phyloP scores from a whole-genome alignment of 1,140 invertebrate genomes.

The Brachionus sp. region DNA sequence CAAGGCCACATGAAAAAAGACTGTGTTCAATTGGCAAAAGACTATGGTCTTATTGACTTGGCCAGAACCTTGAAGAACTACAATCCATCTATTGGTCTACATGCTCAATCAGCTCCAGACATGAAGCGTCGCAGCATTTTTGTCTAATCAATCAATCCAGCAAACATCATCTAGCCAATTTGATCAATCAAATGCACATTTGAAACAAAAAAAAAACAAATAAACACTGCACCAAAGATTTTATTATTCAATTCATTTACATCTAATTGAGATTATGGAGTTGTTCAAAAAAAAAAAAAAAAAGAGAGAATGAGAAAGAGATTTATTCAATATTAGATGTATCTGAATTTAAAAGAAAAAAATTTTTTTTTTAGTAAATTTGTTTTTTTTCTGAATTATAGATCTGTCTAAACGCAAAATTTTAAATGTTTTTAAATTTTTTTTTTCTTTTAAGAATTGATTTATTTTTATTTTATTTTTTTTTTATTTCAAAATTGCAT shows the following conservation, averaged over 20 bases:
- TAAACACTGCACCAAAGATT: background rate
- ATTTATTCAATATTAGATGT: background rate
- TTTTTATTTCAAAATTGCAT: background rate
- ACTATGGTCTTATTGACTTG: background rate
- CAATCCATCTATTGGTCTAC: constrained; percentile 1
- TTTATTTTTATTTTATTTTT: too few relatives aligned
- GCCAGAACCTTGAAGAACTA: constrained; percentile 30
- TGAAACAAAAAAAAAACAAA: background rate
- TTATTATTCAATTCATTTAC: background rate
- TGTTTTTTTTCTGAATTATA: background rate
- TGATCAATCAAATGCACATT: background rate
- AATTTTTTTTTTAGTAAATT: background rate
- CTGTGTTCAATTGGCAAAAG: constrained; percentile 27
- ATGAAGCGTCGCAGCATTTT: constrained; percentile 30
- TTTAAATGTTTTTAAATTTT: background rate
- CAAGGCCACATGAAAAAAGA: constrained; percentile 13
- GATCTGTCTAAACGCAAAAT: background rate
- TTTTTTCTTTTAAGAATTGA: background rate
- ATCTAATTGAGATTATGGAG: background rate
- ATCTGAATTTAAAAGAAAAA: background rate
- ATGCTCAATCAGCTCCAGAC: constrained; percentile 23
- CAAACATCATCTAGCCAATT: too few relatives aligned
- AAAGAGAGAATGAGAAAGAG: background rate
- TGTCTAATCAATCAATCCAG: background rate
- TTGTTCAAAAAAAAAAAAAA: too few relatives aligned